Conservation (phyloP, 2,888 invertebrate genomes). For the Vannuccia rotundouncinata region DNA sequence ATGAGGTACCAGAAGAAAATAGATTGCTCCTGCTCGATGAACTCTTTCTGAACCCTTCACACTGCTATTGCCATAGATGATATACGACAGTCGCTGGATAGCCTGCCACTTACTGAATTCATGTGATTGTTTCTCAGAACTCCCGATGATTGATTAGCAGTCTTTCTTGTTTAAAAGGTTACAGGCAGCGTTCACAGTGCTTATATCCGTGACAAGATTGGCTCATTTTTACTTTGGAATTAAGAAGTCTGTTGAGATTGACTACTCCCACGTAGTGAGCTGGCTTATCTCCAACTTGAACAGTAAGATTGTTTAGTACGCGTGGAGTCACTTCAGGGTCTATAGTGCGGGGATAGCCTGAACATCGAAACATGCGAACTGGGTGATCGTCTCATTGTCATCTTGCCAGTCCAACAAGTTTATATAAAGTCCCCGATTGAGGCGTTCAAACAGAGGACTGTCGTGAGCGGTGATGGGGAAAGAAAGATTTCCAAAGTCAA, state of each 20-base stretch:
- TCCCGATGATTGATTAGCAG: not conserved
- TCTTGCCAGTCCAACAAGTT: not conserved
- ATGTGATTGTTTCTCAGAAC: not conserved
- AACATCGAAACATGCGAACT: not conserved
- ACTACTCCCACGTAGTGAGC: not conserved
- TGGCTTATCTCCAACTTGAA: not conserved
- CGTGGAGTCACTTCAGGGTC: not conserved
- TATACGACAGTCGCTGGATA: not conserved
- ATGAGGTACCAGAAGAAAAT: not conserved
- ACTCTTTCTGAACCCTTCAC: not conserved
- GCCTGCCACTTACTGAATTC: not conserved
- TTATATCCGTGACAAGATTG: not conserved
- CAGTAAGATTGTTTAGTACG: not conserved
- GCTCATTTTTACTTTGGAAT: not conserved
- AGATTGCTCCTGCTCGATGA: not conserved
- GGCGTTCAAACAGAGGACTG: not conserved
- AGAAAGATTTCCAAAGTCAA: not conserved
- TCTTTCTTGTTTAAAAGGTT: not conserved
- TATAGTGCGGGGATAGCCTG: not conserved
- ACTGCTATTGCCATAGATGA: not conserved
- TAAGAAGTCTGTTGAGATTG: not conserved
- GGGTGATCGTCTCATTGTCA: not conserved
- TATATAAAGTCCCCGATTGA: not conserved
- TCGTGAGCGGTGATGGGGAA: not conserved
- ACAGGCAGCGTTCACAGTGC: constrained; percentile 25